Percentiles rank a stretch among this genome's conserved stretches.
phyloP scores from a whole-genome alignment of 1,140 invertebrate genomes.

The Parasteatoda tepidariorum region DNA sequence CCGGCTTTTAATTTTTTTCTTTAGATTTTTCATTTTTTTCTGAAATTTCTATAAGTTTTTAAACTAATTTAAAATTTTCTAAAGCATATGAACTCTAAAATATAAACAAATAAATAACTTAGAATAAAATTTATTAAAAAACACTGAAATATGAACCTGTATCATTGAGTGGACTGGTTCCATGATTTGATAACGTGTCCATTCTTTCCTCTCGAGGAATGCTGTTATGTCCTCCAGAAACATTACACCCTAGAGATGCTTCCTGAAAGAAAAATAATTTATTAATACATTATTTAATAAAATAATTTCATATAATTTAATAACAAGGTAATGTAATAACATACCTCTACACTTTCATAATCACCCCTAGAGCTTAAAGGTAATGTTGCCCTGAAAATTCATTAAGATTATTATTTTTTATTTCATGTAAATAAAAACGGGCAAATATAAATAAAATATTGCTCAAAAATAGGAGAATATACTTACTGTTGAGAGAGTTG shows the following conservation, averaged over 20 bases:
- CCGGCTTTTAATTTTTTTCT: too few relatives aligned
- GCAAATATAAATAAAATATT: neutral
- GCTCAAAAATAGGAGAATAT: neutral
- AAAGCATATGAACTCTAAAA: too few relatives aligned
- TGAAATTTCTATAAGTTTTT: too few relatives aligned
- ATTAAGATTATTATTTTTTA: neutral
- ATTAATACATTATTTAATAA: neutral
- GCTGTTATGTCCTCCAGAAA: neutral
- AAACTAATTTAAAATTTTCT: too few relatives aligned
- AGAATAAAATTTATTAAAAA: too few relatives aligned
- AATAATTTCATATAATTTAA: neutral
- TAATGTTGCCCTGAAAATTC: constrained; percentile 34
- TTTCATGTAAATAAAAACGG: neutral
- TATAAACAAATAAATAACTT: too few relatives aligned
- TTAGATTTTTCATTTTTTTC: too few relatives aligned
- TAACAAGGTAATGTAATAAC: neutral
- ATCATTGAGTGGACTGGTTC: constrained; percentile 5
- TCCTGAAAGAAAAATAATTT: neutral
- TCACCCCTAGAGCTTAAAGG: constrained; percentile 17
- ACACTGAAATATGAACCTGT: too few relatives aligned
- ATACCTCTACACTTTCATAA: constrained; percentile 12
- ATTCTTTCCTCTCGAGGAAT: constrained; percentile 7
- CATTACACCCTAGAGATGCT: neutral
- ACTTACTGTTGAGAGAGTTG: constrained; percentile 49
- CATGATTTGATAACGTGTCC: constrained; percentile 25